Percentiles rank a stretch among this genome's conserved stretches.
phyloP scores from a whole-genome alignment of 53 echinoderm and acorn worm species.

The Temnopleurus reevesii region DNA sequence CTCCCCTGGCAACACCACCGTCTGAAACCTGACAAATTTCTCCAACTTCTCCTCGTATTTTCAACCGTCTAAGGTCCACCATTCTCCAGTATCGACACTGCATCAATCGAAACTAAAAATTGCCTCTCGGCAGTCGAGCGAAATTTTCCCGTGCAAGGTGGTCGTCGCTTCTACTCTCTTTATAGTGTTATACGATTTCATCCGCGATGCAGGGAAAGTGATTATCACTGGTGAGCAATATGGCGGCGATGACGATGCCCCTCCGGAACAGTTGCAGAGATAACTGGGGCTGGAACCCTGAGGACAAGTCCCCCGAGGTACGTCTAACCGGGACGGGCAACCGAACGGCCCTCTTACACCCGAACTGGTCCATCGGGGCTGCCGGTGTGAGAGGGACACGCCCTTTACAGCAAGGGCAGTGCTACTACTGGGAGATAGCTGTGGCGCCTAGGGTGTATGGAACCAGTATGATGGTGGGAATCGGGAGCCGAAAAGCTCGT shows the following conservation, averaged over 20 bases:
- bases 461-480: conserved; percentile 95
- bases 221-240: conserved; percentile 28
- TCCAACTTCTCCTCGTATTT: not conserved
- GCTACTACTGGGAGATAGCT: conserved; percentile 85
- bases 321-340: conserved; percentile 61
- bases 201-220: conserved; percentile 4
- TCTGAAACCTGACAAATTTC: not conserved
- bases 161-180: conserved; percentile 4
- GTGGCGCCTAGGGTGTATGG: conserved; percentile 84
- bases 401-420: conserved; percentile 64
- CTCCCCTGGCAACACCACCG: conserved; percentile 48
- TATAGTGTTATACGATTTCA: not conserved
- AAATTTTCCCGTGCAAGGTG: conserved; percentile 22
- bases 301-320: conserved; percentile 89
- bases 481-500: conserved; percentile 77
- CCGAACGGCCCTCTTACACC: conserved; percentile 83
- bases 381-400: conserved; percentile 85
- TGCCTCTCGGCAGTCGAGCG: conserved; percentile 24
- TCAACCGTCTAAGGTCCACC: not conserved
- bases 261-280: conserved; percentile 79
- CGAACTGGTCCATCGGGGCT: conserved; percentile 94
- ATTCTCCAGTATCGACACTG: conserved; percentile 15
- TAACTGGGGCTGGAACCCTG: conserved; percentile 85
- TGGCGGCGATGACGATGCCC: conserved; percentile 63
- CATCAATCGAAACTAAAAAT: conserved; percentile 57